Evolutionary conservation across 1,140 invertebrate species (phyloP).

Genomic region (Drosophila ficusphila): DNA sequence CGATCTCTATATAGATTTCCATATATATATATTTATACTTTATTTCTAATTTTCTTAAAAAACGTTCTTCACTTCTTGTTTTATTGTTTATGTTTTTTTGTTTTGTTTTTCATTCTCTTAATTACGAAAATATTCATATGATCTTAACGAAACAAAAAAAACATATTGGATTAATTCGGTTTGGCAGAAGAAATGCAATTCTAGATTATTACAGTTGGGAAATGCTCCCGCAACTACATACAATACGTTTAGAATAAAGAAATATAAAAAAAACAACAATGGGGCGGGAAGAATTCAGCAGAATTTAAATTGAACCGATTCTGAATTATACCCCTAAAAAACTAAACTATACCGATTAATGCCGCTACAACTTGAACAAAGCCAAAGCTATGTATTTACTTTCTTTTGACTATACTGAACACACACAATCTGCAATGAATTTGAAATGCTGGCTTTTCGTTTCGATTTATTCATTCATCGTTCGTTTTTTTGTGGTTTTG

Average conservation of each 20-base stretch:
- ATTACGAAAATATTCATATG: slow-evolving; percentile 33
- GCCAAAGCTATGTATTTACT: slow-evolving; percentile 13
- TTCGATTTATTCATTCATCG: slow-evolving; percentile 1
- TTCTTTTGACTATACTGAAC: slow-evolving; percentile 12
- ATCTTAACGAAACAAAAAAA: slow-evolving; percentile 41
- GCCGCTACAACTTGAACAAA: slow-evolving; percentile 32
- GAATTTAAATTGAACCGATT: slow-evolving; percentile 17
- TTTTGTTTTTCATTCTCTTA: slow-evolving; percentile 41
- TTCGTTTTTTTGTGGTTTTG: slow-evolving; percentile 16
- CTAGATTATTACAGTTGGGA: slow-evolving; percentile 30
- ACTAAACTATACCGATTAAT: slow-evolving; percentile 45
- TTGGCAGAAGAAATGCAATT: slow-evolving; percentile 30
- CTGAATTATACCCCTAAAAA: slow-evolving; percentile 41
- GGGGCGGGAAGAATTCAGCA: slow-evolving; percentile 7
- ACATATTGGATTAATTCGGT: slow-evolving; percentile 23
- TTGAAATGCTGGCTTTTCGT: slow-evolving; percentile 11
- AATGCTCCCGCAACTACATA: slow-evolving; percentile 12
- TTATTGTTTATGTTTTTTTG: slow-evolving; percentile 56
- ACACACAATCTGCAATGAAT: slow-evolving; percentile 23
- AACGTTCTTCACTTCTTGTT: slow-evolving; percentile 69
- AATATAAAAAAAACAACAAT: slow-evolving; percentile 16
- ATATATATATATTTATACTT: slow-evolving; percentile 58
- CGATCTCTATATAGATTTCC: slow-evolving; percentile 60
- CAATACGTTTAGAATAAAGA: slow-evolving; percentile 17
- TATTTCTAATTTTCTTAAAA: slow-evolving; percentile 75